Percentiles rank a stretch among this genome's conserved stretches.
Conservation (phyloP, 2,797 vertebrate genomes). For the Gallinago nigripennis region DNA sequence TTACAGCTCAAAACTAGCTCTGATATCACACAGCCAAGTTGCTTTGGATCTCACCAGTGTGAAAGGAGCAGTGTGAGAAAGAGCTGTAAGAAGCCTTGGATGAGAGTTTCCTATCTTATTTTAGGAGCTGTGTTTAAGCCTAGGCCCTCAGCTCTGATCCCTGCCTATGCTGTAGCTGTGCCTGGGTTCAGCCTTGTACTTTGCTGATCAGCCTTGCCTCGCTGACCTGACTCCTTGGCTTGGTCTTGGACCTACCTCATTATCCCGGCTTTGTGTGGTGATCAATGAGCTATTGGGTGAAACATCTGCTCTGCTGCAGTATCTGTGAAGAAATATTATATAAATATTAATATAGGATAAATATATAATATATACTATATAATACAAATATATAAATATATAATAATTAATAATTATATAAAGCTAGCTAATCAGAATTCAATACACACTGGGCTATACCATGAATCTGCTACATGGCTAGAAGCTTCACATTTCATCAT, state of each 20-base stretch:
- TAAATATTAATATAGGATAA: too few species aligned
- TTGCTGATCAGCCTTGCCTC: background rate
- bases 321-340: conserved; percentile 84
- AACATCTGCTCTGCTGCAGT: conserved; percentile 82
- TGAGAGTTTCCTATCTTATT: background rate
- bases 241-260: background rate
- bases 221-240: background rate
- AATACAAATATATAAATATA: too few species aligned
- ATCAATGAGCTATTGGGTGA: background rate
- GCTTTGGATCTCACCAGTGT: background rate
- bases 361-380: too few species aligned
- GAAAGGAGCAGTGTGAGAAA: background rate
- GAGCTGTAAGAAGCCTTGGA: background rate
- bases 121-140: background rate
- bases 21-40: background rate
- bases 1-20: background rate
- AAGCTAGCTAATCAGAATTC: conserved; percentile 82
- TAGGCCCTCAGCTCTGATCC: background rate
- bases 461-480: background rate
- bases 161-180: background rate
- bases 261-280: background rate
- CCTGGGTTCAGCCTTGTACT: background rate
- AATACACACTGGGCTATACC: conserved; percentile 62
- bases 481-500: background rate
- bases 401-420: background rate